Evolutionary conservation across 2,113 vertebrate species (phyloP), one percentile per base, ranked within the genome.

Genomic region (Anser cygnoides): DNA sequence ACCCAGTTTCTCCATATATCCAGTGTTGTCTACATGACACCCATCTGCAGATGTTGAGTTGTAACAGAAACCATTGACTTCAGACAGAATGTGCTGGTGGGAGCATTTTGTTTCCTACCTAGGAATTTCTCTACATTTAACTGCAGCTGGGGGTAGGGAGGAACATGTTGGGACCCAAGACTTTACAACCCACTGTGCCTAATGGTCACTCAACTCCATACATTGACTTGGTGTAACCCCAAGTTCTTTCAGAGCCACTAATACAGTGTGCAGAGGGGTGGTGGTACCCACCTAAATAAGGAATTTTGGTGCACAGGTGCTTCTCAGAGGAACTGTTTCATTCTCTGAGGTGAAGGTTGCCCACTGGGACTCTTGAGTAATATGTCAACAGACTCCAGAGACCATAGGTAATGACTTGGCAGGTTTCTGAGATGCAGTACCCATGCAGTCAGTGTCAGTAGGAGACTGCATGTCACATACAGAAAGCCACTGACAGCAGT

Each of bases 381-480:
- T 6, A 25, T 50, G 17, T 73, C 79, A 72, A n/a, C n/a, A 88
- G 58, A 59, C 14, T 78, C 33, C 46, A 37, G 29, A 65, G 14
- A 66, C 17, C 0, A 0, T 18, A 54, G 50, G 31, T 41, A 43
- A 44, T 11, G 19, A 66, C 19, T 20, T 78, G 18, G 13, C 23
- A 67, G 74, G 28, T 85, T 90, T 50, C 57, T 94, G 89, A 90
- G 35, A 35, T 74, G n/a, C 37, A 37, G 37, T 37, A 37, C 37
- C 37, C 37, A 37, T 37, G 37, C 22, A 75, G 13, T 85, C 35
- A 68, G 49, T 26, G 52, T 54, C 77, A 11, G 6, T 44, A 62
- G 37, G 50, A 39, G 52, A 50, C 43, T 70, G 54, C 52, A 62
- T 35, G 9, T 52, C 59, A 54, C 23, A 17, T 21, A 58, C 3